These are phyloP conservation scores for Pristis pectinata DNA, from an alignment of 2,797 vertebrate genomes.

Conservation along the genomic window DNA sequence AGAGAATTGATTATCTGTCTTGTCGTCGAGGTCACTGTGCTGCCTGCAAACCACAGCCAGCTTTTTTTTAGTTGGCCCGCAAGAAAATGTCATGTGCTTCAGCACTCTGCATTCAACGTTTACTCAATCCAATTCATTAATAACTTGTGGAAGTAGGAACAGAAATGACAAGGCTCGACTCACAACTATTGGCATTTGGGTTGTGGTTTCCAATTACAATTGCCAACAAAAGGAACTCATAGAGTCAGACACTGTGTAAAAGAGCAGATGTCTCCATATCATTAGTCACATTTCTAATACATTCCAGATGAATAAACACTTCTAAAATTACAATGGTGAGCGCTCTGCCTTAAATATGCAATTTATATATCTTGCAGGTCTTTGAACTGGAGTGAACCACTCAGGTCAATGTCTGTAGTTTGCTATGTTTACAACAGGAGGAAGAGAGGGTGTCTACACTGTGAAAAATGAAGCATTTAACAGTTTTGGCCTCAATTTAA, in stretches of 20 bases:
- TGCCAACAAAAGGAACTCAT: constrained; percentile 62
- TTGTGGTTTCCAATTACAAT: constrained; percentile 64
- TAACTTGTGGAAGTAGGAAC: constrained; percentile 57
- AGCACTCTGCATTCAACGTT: constrained; percentile 61
- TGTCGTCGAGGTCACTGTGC: neutral
- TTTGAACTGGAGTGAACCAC: neutral
- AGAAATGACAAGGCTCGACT: constrained; percentile 45
- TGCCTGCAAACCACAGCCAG: neutral
- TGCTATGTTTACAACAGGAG: neutral
- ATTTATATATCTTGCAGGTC: constrained; percentile 52
- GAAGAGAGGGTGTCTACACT: neutral
- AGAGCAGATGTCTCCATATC: constrained; percentile 75
- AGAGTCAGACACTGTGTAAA: constrained; percentile 62
- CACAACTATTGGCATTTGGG: constrained; percentile 55
- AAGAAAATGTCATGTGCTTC: constrained; percentile 64
- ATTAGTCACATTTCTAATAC: constrained; percentile 92
- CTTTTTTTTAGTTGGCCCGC: constrained; percentile 71
- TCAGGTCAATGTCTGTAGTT: neutral
- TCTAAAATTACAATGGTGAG: constrained; percentile 63
- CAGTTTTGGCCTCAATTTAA: neutral
- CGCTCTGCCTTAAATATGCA: constrained; percentile 54
- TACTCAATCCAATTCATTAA: constrained; percentile 60
- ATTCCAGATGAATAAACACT: constrained; percentile 97
- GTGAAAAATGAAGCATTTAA: constrained; percentile 12
- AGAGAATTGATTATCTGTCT: constrained; percentile 15